Evolutionary conservation across 2,888 invertebrate species (phyloP), one percentile per base, ranked within the genome.

Genomic region (Cephus pygmeus): DNA sequence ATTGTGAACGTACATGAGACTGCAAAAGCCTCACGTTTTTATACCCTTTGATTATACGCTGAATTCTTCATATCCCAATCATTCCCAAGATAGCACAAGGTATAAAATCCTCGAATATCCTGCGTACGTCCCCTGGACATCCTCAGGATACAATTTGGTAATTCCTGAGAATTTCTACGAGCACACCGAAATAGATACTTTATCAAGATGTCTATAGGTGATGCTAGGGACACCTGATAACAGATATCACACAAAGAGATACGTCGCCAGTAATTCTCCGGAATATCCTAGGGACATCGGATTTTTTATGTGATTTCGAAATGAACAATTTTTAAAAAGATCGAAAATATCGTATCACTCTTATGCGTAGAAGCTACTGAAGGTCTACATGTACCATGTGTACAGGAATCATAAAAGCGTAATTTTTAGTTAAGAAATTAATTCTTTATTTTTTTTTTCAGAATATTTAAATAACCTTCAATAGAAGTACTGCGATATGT

Each of bases 1-100:
- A 85, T 88, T 83, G 88, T 88, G 88, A 87, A 84, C 82, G 80
- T 82, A 80, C 80, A 1, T 23, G 23, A 56, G 56, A 15, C 23
- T 56, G 3, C 23, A 9, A 2, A 56, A 56, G 15, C 23, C 56
- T 56, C 56, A 56, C 56, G 23, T 56, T 56, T 56, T 56, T 23
- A 56, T 23, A 6, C 23, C 23, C 56, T 56, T 56, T 56, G 56
- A 56, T 56, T 56, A 56, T 23, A 23, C 56, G 56, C 56, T 56
- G 23, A 56, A 56, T 9, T 56, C 23, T 56, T 56, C 9, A 23
- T 56, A 56, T 56, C 9, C 56, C 56, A 56, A 56, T 56, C 9
- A 56, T 56, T 56, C 23, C 56, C 56, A 2, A 56, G 56, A 56
- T 56, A 56, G 56, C 56, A 56, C 56, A 56, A 56, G 23, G 23